These are phyloP conservation scores for Intellagama lesueurii DNA, from an alignment of 2,797 vertebrate species.

Conservation along the genomic window DNA sequence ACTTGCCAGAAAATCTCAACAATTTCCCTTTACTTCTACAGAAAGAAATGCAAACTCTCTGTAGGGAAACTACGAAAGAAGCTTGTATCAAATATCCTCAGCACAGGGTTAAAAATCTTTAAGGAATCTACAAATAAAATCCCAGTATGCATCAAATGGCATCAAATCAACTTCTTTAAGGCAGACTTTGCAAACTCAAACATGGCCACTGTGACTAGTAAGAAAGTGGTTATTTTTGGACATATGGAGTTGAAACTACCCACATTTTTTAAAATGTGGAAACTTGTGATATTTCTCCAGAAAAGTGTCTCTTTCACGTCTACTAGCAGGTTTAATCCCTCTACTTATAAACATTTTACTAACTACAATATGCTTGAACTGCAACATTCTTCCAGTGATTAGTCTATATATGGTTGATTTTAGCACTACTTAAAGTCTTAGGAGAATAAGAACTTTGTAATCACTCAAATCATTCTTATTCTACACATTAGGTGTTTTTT, in stretches of 20 bases:
- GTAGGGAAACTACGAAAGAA: not conserved
- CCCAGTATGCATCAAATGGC: slow-evolving; percentile 11
- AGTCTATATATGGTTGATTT: not conserved
- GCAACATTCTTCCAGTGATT: slow-evolving; percentile 13
- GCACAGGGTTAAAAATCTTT: slow-evolving; percentile 12
- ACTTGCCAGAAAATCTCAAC: not conserved
- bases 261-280: slow-evolving; percentile 53
- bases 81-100: slow-evolving; percentile 6
- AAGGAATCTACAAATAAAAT: slow-evolving; percentile 14
- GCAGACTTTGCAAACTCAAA: slow-evolving; percentile 20
- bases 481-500: not conserved
- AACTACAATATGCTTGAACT: not conserved
- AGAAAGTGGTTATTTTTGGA: slow-evolving; percentile 46
- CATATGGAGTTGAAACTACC: slow-evolving; percentile 49
- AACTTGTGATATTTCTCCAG: slow-evolving; percentile 50
- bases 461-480: not conserved
- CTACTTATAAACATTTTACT: slow-evolving; percentile 44
- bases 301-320: slow-evolving; percentile 33
- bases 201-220: slow-evolving; percentile 53
- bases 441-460: not conserved
- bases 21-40: not conserved
- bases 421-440: not conserved
- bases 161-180: slow-evolving; percentile 17
- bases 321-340: slow-evolving; percentile 12
- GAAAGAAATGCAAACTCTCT: slow-evolving; percentile 11